phyloP scores from a whole-genome alignment of 37 sponge, comb jelly and placozoan species.

The Eunapius fragilis region DNA sequence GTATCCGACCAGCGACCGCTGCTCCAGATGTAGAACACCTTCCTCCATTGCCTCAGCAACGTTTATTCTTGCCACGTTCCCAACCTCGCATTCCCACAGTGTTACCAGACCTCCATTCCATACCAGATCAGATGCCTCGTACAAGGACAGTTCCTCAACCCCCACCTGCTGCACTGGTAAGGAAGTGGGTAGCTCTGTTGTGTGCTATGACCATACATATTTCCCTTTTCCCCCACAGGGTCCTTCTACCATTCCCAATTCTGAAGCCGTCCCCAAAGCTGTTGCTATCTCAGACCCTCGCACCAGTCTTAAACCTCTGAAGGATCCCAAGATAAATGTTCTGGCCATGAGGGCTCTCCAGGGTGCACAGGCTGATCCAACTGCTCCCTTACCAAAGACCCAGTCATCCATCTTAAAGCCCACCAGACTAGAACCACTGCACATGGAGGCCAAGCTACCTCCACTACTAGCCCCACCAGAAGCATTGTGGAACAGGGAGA shows the following conservation, averaged over 20 bases:
- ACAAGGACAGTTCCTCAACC: slow-evolving; percentile 13
- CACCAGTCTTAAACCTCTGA: slow-evolving; percentile 35
- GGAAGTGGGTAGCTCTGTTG: background rate
- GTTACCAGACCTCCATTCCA: background rate
- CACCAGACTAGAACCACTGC: background rate
- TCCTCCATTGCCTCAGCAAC: slow-evolving; percentile 60
- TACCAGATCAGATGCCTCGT: slow-evolving; percentile 5
- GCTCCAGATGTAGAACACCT: slow-evolving; percentile 46
- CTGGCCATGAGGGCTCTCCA: slow-evolving; percentile 41
- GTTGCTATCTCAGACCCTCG: background rate
- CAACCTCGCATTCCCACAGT: slow-evolving; percentile 40
- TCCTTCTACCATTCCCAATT: slow-evolving; percentile 32
- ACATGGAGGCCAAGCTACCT: background rate
- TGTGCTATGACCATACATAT: background rate
- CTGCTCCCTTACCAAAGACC: slow-evolving; percentile 50
- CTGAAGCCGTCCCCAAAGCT: background rate
- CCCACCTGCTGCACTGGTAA: slow-evolving; percentile 55
- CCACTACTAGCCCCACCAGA: background rate
- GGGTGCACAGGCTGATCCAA: background rate
- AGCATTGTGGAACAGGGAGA: background rate
- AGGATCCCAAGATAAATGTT: slow-evolving; percentile 28
- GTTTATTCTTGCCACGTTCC: slow-evolving; percentile 61
- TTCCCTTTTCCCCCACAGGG: slow-evolving; percentile 48
- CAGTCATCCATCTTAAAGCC: slow-evolving; percentile 20
- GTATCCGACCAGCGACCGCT: background rate